Evolutionary conservation across 2,888 invertebrate species (phyloP).

Genomic region (Drosophila parthenogenetica): DNA sequence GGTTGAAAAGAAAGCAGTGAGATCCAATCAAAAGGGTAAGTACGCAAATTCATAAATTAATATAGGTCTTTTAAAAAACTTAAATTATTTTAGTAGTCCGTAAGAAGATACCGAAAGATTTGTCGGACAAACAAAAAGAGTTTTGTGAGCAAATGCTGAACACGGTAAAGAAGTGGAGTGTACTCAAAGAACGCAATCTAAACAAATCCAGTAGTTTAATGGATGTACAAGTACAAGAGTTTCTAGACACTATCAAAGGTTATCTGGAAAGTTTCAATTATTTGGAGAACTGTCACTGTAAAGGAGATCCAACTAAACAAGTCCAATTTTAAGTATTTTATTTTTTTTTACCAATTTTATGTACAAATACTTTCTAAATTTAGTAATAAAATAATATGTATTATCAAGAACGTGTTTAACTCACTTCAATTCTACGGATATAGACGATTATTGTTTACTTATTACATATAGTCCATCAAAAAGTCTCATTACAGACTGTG

Average conservation of each 20-base stretch:
- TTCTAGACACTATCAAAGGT: background rate
- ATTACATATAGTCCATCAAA: background rate
- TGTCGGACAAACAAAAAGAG: background rate
- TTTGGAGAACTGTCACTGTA: conserved; percentile 9
- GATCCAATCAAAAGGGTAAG: background rate
- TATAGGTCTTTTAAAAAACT: too few relatives aligned
- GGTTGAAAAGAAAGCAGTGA: background rate
- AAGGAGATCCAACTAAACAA: background rate
- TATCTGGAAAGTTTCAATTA: conserved; percentile 8
- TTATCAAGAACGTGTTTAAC: background rate
- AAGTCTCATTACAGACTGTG: background rate
- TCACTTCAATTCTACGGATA: background rate
- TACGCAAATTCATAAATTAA: too few relatives aligned
- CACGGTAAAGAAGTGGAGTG: conserved; percentile 1
- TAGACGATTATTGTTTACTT: background rate
- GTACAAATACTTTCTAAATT: conserved; percentile 6
- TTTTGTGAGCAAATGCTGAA: conserved; percentile 10
- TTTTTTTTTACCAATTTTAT: background rate
- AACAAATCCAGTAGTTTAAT: background rate
- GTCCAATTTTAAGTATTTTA: background rate
- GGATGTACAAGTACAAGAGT: background rate
- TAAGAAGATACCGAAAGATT: background rate
- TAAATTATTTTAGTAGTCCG: too few relatives aligned
- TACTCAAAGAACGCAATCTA: background rate
- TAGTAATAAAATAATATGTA: background rate